Evolutionary conservation across 2,888 invertebrate species (phyloP).

Genomic region (Elegia similella): DNA sequence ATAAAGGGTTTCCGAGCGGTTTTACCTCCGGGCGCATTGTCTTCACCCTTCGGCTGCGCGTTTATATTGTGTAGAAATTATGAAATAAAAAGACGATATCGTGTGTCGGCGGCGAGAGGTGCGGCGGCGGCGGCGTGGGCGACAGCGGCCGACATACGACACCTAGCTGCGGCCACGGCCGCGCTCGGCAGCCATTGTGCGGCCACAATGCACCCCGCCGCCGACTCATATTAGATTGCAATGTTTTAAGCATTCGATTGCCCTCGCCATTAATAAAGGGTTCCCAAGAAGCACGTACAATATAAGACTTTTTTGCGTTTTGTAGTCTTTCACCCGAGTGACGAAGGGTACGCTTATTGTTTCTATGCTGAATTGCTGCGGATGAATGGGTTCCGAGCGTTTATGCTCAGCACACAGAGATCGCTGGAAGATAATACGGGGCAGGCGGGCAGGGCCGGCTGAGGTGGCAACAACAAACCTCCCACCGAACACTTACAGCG

Average conservation of each 20-base stretch:
- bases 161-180: slow-evolving; percentile 46
- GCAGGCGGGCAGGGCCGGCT: slow-evolving; percentile 61
- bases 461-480: slow-evolving; percentile 67
- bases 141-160: slow-evolving; percentile 56
- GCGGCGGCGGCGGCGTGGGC: slow-evolving; percentile 45
- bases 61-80: slow-evolving; percentile 75
- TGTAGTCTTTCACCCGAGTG: slow-evolving; percentile 65
- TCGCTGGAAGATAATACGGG: slow-evolving; percentile 69
- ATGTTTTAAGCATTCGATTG: slow-evolving; percentile 81
- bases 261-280: slow-evolving; percentile 72
- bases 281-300: slow-evolving; percentile 73
- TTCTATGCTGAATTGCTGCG: slow-evolving; percentile 71
- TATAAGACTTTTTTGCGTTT: slow-evolving; percentile 61
- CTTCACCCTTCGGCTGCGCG: slow-evolving; percentile 76
- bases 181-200: slow-evolving; percentile 47
- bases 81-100: slow-evolving; percentile 79
- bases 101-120: slow-evolving; percentile 67
- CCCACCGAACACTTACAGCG: slow-evolving; percentile 43
- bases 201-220: slow-evolving; percentile 55
- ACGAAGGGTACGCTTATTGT: slow-evolving; percentile 76
- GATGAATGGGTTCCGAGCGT: slow-evolving; percentile 72
- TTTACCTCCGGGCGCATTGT: slow-evolving; percentile 80
- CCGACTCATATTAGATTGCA: slow-evolving; percentile 71
- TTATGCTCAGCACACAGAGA: slow-evolving; percentile 68
- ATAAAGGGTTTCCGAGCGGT: slow-evolving; percentile 78